phyloP scores from a whole-genome alignment of 2,797 vertebrate genomes.

The Hapalemur alaotrensis region DNA sequence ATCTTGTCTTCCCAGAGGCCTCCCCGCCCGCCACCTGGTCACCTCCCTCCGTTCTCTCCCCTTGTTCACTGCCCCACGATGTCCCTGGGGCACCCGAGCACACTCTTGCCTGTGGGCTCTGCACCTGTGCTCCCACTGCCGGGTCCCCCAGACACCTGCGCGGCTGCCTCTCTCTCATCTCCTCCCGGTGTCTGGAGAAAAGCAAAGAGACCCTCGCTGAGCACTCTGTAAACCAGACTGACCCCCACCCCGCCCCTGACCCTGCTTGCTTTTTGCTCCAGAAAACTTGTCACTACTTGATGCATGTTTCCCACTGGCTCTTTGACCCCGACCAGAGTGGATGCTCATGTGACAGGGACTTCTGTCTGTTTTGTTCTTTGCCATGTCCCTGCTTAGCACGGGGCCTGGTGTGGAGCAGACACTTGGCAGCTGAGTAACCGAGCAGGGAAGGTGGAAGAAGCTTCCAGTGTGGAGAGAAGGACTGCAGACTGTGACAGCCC shows the following conservation, averaged over 20 bases:
- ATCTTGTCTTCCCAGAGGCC: not conserved
- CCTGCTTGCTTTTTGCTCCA: too few relatives aligned
- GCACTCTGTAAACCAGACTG: not conserved
- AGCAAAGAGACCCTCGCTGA: not conserved
- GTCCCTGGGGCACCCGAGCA: too few relatives aligned
- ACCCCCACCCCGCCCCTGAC: fast-evolving
- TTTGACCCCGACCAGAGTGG: fast-evolving
- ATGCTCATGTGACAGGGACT: not conserved
- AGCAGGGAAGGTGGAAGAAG: not conserved
- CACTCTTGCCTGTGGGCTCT: not conserved
- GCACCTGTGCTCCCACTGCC: not conserved
- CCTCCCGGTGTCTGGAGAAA: not conserved
- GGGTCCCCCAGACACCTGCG: not conserved
- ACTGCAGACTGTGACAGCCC: too few relatives aligned
- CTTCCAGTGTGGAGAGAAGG: not conserved
- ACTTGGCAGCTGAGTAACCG: fast-evolving
- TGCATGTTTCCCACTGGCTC: fast-evolving
- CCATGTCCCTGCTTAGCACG: not conserved
- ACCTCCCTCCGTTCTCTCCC: not conserved
- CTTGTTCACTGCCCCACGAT: not conserved
- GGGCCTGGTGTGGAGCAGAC: not conserved
- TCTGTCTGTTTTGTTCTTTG: not conserved
- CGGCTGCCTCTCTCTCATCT: fast-evolving
- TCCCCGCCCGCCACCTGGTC: not conserved
- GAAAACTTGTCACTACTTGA: not conserved